Base-by-base conservation (phyloP, 2,113 vertebrate species). In the Pelmatolapia mariae region DNA sequence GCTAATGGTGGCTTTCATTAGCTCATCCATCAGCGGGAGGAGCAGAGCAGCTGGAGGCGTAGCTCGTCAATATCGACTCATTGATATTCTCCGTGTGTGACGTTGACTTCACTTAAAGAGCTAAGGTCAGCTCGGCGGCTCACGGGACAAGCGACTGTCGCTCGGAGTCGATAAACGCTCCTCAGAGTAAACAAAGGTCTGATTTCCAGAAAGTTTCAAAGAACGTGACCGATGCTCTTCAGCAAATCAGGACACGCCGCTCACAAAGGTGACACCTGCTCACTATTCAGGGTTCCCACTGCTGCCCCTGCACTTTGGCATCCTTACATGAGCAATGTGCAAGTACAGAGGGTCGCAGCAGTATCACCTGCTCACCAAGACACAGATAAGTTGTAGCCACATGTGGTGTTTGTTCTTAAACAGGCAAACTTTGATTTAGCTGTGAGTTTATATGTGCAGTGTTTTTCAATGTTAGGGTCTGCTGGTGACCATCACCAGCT, bases 1-100 rank as follows among this genome's bases (percentile, higher is more conserved):
- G 85, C 85, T 93, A 91, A 93, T 89, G 57, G 85, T 52, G 33
- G 66, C 73, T 81, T 91, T 89, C 87, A 82, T 92, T 89, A 88
- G 84, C 81, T 92, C 90, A 91, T 95, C 90, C 89, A 92, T 94
- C 93, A 94, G 87, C 76, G 40, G 89, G 80, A 78, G 84, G 83
- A 83, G 88, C 82, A 38, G 66, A 88, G 87, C 89, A 79, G 90
- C 87, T 80, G 79, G 90, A 88, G 91, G 90, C 31, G 84, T 50
- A 76, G 82, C 88, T 86, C 66, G 13, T 93, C 88, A 85, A 76
- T 86, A 92, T 84, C 80, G 24, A 59, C 76, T 68, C 56, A 45
- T 40, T 78, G 82, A 88, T 52, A 91, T 56, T 73, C 82, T n/a
- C 24, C 1, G 16, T 33, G 73, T 31, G 85, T 56, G 66, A 81